Evolutionary conservation across 1,140 invertebrate genomes (phyloP), one percentile per base, ranked within the genome.

Genomic region (Galleria mellonella): DNA sequence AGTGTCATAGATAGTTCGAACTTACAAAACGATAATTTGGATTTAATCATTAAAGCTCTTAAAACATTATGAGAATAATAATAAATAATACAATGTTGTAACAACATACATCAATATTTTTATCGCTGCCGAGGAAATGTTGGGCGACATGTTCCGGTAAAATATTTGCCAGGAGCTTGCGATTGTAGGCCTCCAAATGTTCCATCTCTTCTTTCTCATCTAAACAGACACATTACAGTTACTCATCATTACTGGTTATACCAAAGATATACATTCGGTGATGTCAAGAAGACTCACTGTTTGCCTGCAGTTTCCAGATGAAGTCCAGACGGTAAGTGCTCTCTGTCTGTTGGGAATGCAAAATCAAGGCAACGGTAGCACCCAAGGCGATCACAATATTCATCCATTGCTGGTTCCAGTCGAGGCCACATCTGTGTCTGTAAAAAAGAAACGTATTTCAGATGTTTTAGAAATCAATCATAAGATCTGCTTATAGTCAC

Each of bases 141-240:
- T 96, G 94, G 0, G 96, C 96, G 4, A 99, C 97, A 79, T 97
- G 96, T 43, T 94, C 92, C 0, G 97, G 97, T 42, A 99, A 87
- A 72, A 99, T 98, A 84, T 99, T 98, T 43, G 95, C 95, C 23
- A 98, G 89, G 13, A 98, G 89, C 81, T 97, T 96, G 52, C 94
- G 89, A 75, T 97, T 97, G 85, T 97, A 97, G 12, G 96, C 96
- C 83, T 97, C 95, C 47, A 97, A 86, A 74, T 97, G 94, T 72
- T 98, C 95, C 92, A 97, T 97, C 58, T 97, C 96, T 72, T 96
- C 94, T 67, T 97, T 97, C 83, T 97, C 96, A 73, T 97, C 94
- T 94, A 83, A 27, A 85, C 84, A 36, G 37, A 31, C 4, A 51
- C 23, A 12, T n/a, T 38, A 23, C 9, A 11, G 23, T 0, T 40